phyloP scores from a whole-genome alignment of 2,797 vertebrate genomes.

The Gymnothorax javanicus region DNA sequence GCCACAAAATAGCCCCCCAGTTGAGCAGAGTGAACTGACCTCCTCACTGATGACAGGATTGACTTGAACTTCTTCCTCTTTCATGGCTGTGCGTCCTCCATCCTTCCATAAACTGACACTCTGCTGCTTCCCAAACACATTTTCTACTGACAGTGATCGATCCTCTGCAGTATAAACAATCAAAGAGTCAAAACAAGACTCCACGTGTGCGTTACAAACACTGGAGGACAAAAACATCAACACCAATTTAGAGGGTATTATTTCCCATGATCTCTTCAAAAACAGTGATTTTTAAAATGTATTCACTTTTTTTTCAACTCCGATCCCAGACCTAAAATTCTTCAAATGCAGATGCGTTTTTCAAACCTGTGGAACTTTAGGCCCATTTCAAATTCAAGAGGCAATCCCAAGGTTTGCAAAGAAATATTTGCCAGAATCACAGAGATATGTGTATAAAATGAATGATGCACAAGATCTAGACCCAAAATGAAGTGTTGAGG shows the following conservation, averaged over 20 bases:
- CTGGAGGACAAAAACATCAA: conserved; percentile 3
- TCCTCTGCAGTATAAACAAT: conserved; percentile 50
- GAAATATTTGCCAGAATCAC: no score
- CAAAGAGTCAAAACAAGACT: not conserved
- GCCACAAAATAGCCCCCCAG: not conserved
- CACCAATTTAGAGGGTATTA: conserved; percentile 7
- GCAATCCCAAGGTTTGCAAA: no score
- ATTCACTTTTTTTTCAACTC: no score
- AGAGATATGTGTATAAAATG: no score
- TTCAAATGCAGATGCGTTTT: no score
- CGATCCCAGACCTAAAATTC: no score
- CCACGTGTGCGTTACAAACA: not conserved
- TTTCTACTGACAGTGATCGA: conserved; percentile 68
- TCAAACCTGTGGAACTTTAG: no score
- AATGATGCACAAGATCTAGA: no score
- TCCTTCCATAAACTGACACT: conserved; percentile 77
- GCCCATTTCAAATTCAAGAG: no score
- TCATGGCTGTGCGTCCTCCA: conserved; percentile 52
- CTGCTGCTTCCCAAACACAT: conserved; percentile 78
- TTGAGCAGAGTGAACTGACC: conserved; percentile 25
- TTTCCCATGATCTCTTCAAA: not conserved
- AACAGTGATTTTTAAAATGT: not conserved
- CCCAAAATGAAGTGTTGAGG: no score
- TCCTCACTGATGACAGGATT: conserved; percentile 24
- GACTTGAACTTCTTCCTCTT: conserved; percentile 27